Evolutionary conservation across 92 coral and sea anemone genomes (phyloP), one percentile per base, ranked within the genome.

Genomic region (Epizoanthus illoricatus): DNA sequence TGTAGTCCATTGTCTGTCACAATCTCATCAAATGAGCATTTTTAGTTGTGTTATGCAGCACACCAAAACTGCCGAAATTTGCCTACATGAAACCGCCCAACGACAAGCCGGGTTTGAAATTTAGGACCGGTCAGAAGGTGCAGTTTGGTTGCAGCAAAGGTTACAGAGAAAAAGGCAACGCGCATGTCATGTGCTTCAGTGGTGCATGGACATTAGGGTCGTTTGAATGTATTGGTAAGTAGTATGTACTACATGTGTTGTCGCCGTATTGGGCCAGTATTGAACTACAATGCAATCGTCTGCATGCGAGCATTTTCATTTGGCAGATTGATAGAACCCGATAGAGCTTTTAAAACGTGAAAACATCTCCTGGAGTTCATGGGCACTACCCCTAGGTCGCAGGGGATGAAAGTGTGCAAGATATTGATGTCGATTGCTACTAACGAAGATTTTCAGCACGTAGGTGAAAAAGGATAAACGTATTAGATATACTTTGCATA

Each of bases 191-290:
- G 68, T 93, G 97, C 67, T 88, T 93, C 68, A 75, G 91, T 69
- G 97, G 97, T 2, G 20, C 83, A 21, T 93, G 97, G 97, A 90
- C 97, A 16, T 86, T 74, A 20, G 91, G 91, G 5, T 90, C 97
- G 57, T 93, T 93, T 75, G 73, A 90, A 84, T 93, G 97, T 67
- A 71, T 66, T 80, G 94, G 97, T 90, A 86, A 67, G 64, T 69
- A 20, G 18, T n/a, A 0, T 42, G 71, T n/a, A 19, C 42, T 49
- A 18, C 5, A 4, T 52, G n/a, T 19, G 24, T 63, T 57, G 42
- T 24, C 71, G 9, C 19, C 6, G 17, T 60, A 4, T 57, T 73
- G 6, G 1, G 15, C 42, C 43, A 41, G 75, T 18, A 52, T 9
- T 52, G 13, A 52, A 28, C 36, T 28, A 28, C 36, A 28, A 1